Evolutionary conservation across 2,113 vertebrate genomes (phyloP).

Genomic region (Shinisaurus crocodilurus): DNA sequence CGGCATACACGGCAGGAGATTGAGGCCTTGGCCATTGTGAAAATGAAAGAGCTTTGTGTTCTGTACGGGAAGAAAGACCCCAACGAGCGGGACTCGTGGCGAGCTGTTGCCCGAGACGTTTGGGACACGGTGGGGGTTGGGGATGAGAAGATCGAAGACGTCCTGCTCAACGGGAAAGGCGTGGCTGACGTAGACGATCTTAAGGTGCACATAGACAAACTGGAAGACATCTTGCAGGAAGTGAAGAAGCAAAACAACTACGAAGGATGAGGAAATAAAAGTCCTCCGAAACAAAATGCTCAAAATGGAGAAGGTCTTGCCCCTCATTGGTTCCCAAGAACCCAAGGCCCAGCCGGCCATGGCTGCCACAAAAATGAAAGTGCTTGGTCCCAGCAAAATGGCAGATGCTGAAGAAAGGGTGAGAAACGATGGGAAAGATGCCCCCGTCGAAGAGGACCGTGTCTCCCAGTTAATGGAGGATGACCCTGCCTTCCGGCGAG

Average conservation of each 20-base stretch:
- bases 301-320: conserved; percentile 98
- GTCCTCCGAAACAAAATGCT: conserved; percentile 95
- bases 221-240: conserved; percentile 96
- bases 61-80: conserved; percentile 97
- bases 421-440: conserved; percentile 66
- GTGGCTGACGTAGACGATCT: conserved; percentile 91
- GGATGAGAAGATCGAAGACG: conserved; percentile 93
- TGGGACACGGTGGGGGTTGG: conserved; percentile 98
- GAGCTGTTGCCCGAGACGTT: conserved; percentile 94
- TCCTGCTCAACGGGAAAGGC: conserved; percentile 81
- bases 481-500: conserved; percentile 84
- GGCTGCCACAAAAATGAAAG: conserved; percentile 38
- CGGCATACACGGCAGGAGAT: conserved; percentile 97
- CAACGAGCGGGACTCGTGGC: conserved; percentile 96
- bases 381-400: neutral
- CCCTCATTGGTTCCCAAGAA: conserved; percentile 88
- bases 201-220: conserved; percentile 96
- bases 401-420: conserved; percentile 25
- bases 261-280: conserved; percentile 98
- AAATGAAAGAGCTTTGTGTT: conserved; percentile 97
- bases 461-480: conserved; percentile 80
- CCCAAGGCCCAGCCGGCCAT: conserved; percentile 62
- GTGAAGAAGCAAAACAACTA: conserved; percentile 99
- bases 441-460: conserved; percentile 78
- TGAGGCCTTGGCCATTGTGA: conserved; percentile 96